Evolutionary conservation across 2,888 invertebrate genomes (phyloP).

Genomic region (Habroteleia sp.): DNA sequence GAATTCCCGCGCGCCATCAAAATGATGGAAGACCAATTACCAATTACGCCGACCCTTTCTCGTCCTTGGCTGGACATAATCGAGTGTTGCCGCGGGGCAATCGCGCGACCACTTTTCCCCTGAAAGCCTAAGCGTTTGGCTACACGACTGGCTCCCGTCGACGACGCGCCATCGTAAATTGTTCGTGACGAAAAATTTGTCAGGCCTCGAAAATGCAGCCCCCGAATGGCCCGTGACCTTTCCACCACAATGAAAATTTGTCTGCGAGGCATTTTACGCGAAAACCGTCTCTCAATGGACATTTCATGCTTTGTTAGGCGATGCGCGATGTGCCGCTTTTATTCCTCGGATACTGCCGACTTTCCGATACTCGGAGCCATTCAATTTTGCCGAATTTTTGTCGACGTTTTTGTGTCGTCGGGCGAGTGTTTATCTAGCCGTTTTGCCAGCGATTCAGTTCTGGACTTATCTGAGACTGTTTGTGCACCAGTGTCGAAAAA

Average conservation of each 20-base stretch:
- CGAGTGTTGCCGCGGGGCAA: conserved; percentile 10
- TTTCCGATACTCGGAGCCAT: conserved; percentile 17
- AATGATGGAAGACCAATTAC: conserved; percentile 48
- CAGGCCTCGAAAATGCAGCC: conserved; percentile 50
- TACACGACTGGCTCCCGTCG: conserved; percentile 32
- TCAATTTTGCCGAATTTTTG: conserved; percentile 13
- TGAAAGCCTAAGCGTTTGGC: conserved; percentile 43
- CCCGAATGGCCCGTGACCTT: too few relatives aligned
- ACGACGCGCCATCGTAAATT: conserved; percentile 70
- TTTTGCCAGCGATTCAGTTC: not conserved
- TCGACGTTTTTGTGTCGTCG: conserved; percentile 13
- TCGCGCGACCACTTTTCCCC: not conserved
- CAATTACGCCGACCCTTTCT: conserved; percentile 34
- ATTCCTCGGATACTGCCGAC: conserved; percentile 13
- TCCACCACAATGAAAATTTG: conserved; percentile 79
- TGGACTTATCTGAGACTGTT: conserved; percentile 30
- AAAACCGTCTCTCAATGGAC: conserved; percentile 73
- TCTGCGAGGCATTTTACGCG: conserved; percentile 79
- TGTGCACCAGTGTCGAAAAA: too few relatives aligned
- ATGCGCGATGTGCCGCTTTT: conserved; percentile 27
- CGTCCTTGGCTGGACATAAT: conserved; percentile 7
- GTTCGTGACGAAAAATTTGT: conserved; percentile 74
- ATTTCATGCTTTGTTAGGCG: conserved; percentile 78
- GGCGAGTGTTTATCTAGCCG: conserved; percentile 31
- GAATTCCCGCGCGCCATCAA: conserved; percentile 47